A percentile compares a stretch with the other conserved stretches of the same genome.
Conservation (phyloP, 2,113 vertebrate genomes). For the Corythoichthys intestinalis region DNA sequence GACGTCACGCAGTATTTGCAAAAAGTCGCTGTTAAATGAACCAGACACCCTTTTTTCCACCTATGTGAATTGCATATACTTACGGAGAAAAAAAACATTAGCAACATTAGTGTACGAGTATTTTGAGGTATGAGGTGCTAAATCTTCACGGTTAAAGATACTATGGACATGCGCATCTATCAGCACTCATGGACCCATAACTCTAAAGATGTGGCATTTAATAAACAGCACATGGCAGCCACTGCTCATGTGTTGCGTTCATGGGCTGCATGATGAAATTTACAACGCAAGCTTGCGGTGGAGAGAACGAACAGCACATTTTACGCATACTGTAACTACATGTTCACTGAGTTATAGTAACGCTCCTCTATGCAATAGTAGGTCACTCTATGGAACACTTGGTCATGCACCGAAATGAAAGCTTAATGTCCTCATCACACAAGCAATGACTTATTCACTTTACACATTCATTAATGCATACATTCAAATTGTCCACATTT, state of each 20-base stretch:
- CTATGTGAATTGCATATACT: conserved; percentile 6
- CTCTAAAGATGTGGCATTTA: conserved; percentile 44
- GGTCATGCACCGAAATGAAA: not conserved
- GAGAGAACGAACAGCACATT: conserved; percentile 23
- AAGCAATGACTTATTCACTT: not conserved
- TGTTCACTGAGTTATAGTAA: not conserved
- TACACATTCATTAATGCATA: not conserved
- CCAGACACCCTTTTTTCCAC: conserved; percentile 10
- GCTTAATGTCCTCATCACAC: not conserved
- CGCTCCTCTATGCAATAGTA: not conserved
- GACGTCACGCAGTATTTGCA: conserved; percentile 25
- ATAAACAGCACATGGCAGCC: conserved; percentile 10
- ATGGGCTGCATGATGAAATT: not conserved
- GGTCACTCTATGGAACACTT: not conserved
- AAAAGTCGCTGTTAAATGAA: conserved; percentile 15
- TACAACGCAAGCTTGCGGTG: not conserved
- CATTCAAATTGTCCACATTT: not conserved
- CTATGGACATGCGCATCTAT: conserved; percentile 34
- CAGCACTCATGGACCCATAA: conserved; percentile 29
- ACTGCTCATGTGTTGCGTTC: not conserved
- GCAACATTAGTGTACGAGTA: not conserved
- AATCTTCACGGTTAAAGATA: conserved; percentile 36
- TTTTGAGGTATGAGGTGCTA: conserved; percentile 29
- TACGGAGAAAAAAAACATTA: conserved; percentile 4
- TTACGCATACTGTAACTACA: not conserved